Base-by-base conservation (phyloP, 2,888 invertebrate genomes). In the Cataglyphis cursor region DNA sequence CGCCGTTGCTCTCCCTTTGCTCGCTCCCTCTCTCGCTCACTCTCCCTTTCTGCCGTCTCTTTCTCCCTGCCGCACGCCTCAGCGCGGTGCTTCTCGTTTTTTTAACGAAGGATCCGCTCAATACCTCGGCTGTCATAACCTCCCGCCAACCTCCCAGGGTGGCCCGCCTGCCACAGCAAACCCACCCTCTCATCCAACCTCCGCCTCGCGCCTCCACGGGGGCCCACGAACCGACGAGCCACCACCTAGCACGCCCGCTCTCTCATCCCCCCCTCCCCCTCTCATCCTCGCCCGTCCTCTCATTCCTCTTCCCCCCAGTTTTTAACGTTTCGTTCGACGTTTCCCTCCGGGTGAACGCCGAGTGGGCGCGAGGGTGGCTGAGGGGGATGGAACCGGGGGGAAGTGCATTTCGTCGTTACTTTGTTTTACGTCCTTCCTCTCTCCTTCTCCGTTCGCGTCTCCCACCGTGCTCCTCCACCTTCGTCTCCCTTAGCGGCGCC, bases 61-160 rank as follows among this genome's bases (percentile, higher is more conserved):
- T 87, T 89, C 88, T 88, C 89, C 85, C 90, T 89, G 89, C 86
- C 88, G 85, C 89, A 90, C 92, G 88, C 92, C 91, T 89, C 91
- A 89, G 90, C 89, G 90, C 91, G 90, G 91, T 93, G 90, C 92
- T 92, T 92, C 91, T 92, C 91, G 92, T 93, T 93, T 94, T 94
- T 94, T 94, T 94, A 94, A 94, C 94, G 94, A 94, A 94, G 94
- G 94, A 94, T 94, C 94, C 94, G 94, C 94, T 94, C 94, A 94
- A 94, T 94, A 94, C 94, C 94, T 94, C 93, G 94, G 93, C 94
- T 94, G 94, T 94, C 94, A 94, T 94, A 94, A 94, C 94, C 94
- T 94, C 93, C 92, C 92, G 92, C 91, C 91, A 90, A 89, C 89
- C 92, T 89, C 90, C 90, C 91, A 85, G 89, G 90, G 90, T 89